These are phyloP conservation scores for Drosophila paramelanica DNA, from an alignment of 2,888 invertebrate species.

Conservation along the genomic window DNA sequence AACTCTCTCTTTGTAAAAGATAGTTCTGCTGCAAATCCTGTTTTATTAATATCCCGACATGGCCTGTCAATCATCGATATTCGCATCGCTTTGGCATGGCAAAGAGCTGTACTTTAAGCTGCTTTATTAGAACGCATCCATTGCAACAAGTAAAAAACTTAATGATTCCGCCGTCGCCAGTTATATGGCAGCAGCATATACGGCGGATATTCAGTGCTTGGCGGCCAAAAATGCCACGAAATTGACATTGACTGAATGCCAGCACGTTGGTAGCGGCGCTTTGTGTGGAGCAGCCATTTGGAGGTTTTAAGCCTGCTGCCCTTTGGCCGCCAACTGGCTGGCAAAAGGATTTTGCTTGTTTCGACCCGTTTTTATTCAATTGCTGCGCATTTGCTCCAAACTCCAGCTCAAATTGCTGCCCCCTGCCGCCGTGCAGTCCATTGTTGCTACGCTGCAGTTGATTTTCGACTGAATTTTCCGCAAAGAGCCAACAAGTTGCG, in stretches of 20 bases:
- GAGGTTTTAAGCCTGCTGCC: constrained; percentile 49
- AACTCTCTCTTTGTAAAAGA: too few species aligned
- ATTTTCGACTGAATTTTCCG: constrained; percentile 42
- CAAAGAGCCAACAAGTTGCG: constrained; percentile 66
- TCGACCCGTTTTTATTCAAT: constrained; percentile 24
- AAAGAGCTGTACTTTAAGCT: constrained; percentile 8
- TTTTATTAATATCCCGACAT: background rate
- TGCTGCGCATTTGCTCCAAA: constrained; percentile 4
- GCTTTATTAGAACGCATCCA: constrained; percentile 23
- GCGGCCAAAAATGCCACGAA: constrained; percentile 37
- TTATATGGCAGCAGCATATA: background rate
- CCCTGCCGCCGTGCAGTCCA: too few species aligned
- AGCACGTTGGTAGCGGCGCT: constrained; percentile 12
- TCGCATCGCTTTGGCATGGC: background rate
- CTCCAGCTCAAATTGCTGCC: background rate
- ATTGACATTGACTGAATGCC: constrained; percentile 50
- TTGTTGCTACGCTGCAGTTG: background rate
- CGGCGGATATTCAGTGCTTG: constrained; percentile 4
- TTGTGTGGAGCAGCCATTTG: constrained; percentile 38
- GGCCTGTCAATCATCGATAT: background rate
- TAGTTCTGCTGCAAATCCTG: too few species aligned
- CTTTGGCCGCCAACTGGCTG: constrained; percentile 46
- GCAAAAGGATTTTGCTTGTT: constrained; percentile 29
- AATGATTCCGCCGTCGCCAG: constrained; percentile 7
- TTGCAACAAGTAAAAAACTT: constrained; percentile 32